Conservation (phyloP, 1,140 invertebrate species). For the Drosophila melanogaster region DNA sequence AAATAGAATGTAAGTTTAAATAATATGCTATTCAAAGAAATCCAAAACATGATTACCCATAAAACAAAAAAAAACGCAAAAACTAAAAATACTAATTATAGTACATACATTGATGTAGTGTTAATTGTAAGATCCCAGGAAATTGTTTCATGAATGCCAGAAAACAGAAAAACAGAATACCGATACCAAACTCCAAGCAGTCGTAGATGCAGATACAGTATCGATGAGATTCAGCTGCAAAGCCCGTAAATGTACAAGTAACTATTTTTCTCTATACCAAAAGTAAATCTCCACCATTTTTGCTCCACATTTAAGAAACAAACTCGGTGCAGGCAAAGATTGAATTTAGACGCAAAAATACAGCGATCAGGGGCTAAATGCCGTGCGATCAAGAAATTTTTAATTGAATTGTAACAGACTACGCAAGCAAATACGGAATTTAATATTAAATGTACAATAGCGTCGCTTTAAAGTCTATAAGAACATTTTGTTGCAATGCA, state of each 20-base stretch:
- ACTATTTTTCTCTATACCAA: conserved; percentile 78
- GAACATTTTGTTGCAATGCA: conserved; percentile 69
- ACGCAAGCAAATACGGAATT: conserved; percentile 78
- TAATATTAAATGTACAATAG: conserved; percentile 79
- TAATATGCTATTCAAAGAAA: conserved; percentile 84
- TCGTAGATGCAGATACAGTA: conserved; percentile 39
- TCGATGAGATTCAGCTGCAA: conserved; percentile 35
- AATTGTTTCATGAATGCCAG: conserved; percentile 73
- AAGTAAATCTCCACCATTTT: conserved; percentile 77
- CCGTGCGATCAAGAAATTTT: conserved; percentile 46
- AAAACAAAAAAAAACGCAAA: conserved; percentile 49
- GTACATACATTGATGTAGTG: conserved; percentile 83
- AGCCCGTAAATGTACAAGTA: conserved; percentile 73
- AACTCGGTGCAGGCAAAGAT: conserved; percentile 63
- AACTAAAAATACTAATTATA: conserved; percentile 84
- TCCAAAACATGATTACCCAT: conserved; percentile 83
- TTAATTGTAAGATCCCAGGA: conserved; percentile 69
- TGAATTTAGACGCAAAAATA: conserved; percentile 30
- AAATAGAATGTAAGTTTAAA: conserved; percentile 53
- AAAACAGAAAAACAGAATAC: conserved; percentile 49
- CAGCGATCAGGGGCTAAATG: conserved; percentile 27
- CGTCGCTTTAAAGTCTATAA: conserved; percentile 76
- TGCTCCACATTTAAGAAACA: conserved; percentile 70
- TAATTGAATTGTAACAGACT: conserved; percentile 68
- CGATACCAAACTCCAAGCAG: conserved; percentile 42